Evolutionary conservation across 2,113 vertebrate species (phyloP).

Genomic region (Motacilla alba): DNA sequence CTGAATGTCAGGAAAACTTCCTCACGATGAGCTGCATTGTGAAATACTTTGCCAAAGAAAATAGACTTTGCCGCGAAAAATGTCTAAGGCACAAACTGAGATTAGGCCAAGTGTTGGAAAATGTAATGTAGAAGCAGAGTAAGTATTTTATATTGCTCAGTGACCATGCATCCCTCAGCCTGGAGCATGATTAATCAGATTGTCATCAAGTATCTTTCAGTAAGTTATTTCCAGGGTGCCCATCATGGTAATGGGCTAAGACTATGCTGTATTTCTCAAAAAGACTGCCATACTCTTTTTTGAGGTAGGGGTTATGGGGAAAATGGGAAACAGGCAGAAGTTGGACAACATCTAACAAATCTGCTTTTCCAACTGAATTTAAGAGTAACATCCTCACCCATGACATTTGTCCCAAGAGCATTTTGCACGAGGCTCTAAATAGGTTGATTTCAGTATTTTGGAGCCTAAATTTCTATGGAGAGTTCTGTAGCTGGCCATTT

Average conservation of each 20-base stretch:
- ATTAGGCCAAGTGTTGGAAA: background rate
- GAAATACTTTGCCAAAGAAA: slow-evolving; percentile 15
- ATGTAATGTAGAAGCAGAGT: background rate
- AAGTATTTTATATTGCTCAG: background rate
- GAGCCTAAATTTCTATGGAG: background rate
- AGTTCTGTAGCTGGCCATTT: background rate
- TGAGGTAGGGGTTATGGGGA: rapidly evolving
- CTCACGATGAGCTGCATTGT: background rate
- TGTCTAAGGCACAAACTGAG: background rate
- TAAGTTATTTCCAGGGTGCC: background rate
- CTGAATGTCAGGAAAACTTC: slow-evolving; percentile 17
- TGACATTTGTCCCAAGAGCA: background rate
- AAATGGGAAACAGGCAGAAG: background rate
- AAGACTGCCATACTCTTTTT: background rate
- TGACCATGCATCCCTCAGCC: background rate
- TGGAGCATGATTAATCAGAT: background rate
- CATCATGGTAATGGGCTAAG: rapidly evolving
- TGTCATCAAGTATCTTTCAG: background rate
- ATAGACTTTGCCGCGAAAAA: background rate
- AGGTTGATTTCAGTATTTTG: background rate
- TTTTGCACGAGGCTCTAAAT: background rate
- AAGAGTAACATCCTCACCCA: background rate
- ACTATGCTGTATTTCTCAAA: background rate
- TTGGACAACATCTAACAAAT: background rate
- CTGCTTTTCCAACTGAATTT: background rate